These are phyloP conservation scores for Penelope pileata DNA, from an alignment of 2,113 vertebrate genomes.

Conservation along the genomic window DNA sequence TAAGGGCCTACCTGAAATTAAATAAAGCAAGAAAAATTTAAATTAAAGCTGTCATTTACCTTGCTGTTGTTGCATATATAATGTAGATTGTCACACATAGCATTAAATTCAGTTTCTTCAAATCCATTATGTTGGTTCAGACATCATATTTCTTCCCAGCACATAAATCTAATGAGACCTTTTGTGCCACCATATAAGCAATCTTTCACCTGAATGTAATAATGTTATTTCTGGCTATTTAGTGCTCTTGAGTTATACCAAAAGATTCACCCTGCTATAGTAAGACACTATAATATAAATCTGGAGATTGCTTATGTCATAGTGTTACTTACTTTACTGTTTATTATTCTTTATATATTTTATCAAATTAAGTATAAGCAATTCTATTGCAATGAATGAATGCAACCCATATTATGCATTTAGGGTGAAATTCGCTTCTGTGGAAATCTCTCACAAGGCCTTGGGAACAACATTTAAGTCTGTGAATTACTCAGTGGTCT, in stretches of 20 bases:
- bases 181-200: not conserved
- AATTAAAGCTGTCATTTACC: constrained; percentile 42
- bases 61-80: not conserved
- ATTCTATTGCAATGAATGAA: not conserved
- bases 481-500: not conserved
- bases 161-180: constrained; percentile 17
- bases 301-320: not conserved
- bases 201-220: not conserved
- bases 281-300: not conserved
- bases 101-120: constrained; percentile 12
- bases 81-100: not conserved
- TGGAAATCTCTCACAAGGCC: not conserved
- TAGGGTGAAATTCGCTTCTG: not conserved
- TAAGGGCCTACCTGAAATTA: not conserved
- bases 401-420: not conserved
- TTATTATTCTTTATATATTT: not conserved
- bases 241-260: not conserved
- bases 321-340: not conserved
- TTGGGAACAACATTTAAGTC: not conserved
- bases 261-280: not conserved
- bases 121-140: not conserved
- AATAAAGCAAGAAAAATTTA: constrained; percentile 20
- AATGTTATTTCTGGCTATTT: not conserved
- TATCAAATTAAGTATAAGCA: not conserved
- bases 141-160: not conserved